Conservation (phyloP, 2,888 invertebrate species). For the Stenoptilia bipunctidactyla region DNA sequence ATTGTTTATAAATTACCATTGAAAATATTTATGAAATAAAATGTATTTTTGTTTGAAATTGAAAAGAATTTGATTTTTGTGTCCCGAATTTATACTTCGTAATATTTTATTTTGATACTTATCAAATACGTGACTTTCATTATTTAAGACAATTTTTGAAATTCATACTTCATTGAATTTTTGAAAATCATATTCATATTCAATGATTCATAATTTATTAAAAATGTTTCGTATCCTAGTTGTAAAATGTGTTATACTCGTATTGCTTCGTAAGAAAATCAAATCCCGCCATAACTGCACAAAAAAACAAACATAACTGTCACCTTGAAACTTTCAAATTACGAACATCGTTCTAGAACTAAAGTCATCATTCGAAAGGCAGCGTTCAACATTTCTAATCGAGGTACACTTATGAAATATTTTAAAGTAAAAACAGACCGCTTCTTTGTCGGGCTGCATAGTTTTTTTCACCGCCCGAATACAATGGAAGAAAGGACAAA, state of each 20-base stretch:
- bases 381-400: constrained; percentile 46
- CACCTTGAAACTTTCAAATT: constrained; percentile 20
- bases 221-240: too few relatives aligned
- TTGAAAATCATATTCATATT: too few relatives aligned
- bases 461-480: constrained; percentile 41
- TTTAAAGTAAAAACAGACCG: constrained; percentile 37
- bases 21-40: neutral
- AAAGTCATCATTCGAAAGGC: constrained; percentile 45
- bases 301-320: constrained; percentile 21
- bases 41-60: neutral
- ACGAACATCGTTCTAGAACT: constrained; percentile 24
- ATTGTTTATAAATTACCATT: too few relatives aligned
- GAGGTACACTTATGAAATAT: constrained; percentile 54
- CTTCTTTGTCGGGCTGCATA: constrained; percentile 51
- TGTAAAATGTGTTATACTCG: too few relatives aligned
- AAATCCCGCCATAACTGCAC: constrained; percentile 16
- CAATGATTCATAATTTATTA: too few relatives aligned
- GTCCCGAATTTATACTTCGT: too few relatives aligned
- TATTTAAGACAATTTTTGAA: too few relatives aligned
- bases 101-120: too few relatives aligned
- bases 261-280: too few relatives aligned
- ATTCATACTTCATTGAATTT: too few relatives aligned
- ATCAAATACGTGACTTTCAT: too few relatives aligned
- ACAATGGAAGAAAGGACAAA: constrained; percentile 56
- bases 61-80: too few relatives aligned